Conservation (phyloP, 2,113 vertebrate genomes). For the Myodes glareolus region DNA sequence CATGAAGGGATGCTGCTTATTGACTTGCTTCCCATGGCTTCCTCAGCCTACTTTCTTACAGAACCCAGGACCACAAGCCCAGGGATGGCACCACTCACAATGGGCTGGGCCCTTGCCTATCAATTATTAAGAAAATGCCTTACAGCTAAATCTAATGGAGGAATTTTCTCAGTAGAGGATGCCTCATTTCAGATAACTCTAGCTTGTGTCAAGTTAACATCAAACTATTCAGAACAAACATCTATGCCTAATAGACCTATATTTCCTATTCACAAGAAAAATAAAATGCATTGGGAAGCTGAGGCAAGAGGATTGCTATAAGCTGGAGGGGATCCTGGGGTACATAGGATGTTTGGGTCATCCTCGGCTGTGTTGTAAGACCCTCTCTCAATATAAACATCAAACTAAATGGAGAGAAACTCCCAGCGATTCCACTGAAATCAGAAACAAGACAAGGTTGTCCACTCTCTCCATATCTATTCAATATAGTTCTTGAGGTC, state of each 20-base stretch:
- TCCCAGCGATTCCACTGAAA: too few species aligned
- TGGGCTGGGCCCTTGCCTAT: background rate
- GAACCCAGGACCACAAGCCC: background rate
- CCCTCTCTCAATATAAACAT: background rate
- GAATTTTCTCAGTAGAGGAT: background rate
- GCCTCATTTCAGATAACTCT: background rate
- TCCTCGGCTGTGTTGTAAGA: background rate
- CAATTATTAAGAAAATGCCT: background rate
- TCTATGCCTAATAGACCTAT: background rate
- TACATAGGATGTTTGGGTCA: too few species aligned
- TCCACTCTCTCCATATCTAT: too few species aligned
- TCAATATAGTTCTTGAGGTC: too few species aligned
- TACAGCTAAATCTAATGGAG: background rate
- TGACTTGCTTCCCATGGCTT: background rate
- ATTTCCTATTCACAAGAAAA: constrained; percentile 25
- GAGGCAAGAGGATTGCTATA: background rate
- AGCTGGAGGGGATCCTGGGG: background rate
- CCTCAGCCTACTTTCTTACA: background rate
- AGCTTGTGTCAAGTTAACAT: background rate
- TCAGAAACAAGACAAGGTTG: too few species aligned
- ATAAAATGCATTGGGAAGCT: background rate
- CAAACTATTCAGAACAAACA: background rate
- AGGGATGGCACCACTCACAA: background rate
- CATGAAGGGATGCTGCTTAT: background rate
- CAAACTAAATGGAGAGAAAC: too few species aligned